Conservation (phyloP, 2,113 vertebrate species). For the Oryzias celebensis region DNA sequence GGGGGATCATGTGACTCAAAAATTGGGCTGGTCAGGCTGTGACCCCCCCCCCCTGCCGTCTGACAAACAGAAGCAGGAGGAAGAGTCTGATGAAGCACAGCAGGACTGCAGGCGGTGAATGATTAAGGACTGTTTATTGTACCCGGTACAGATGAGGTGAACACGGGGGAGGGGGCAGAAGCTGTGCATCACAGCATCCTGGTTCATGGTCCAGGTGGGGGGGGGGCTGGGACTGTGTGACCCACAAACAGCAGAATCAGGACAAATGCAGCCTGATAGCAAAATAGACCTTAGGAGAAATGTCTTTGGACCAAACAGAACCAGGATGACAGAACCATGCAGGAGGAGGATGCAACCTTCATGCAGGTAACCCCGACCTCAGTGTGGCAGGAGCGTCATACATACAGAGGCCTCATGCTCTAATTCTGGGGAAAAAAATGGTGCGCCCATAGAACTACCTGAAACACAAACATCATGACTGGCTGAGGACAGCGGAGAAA, state of each 20-base stretch:
- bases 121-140: slow-evolving; percentile 90
- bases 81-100: slow-evolving; percentile 41
- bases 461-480: too few species aligned
- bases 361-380: too few species aligned
- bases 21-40: slow-evolving; percentile 45
- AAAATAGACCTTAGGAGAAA: slow-evolving; percentile 81
- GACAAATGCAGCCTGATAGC: slow-evolving; percentile 78
- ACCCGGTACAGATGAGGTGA: slow-evolving; percentile 96
- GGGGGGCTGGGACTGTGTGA: too few species aligned
- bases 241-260: slow-evolving; percentile 72
- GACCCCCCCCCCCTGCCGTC: slow-evolving; percentile 38
- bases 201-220: slow-evolving; percentile 15
- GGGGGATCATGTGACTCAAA: slow-evolving; percentile 50
- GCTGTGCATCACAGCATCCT: slow-evolving; percentile 73
- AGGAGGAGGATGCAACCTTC: slow-evolving; percentile 36
- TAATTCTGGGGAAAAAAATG: too few species aligned
- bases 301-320: slow-evolving; percentile 60
- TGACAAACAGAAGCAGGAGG: slow-evolving; percentile 20
- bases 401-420: too few species aligned
- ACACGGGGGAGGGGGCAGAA: slow-evolving; percentile 76
- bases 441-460: too few species aligned
- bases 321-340: slow-evolving; percentile 44
- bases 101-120: slow-evolving; percentile 60
- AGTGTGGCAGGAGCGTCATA: too few species aligned
- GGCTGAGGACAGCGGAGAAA: slow-evolving; percentile 47